These are phyloP conservation scores for Prosapia bicincta DNA, from an alignment of 2,888 invertebrate genomes.

Conservation along the genomic window DNA sequence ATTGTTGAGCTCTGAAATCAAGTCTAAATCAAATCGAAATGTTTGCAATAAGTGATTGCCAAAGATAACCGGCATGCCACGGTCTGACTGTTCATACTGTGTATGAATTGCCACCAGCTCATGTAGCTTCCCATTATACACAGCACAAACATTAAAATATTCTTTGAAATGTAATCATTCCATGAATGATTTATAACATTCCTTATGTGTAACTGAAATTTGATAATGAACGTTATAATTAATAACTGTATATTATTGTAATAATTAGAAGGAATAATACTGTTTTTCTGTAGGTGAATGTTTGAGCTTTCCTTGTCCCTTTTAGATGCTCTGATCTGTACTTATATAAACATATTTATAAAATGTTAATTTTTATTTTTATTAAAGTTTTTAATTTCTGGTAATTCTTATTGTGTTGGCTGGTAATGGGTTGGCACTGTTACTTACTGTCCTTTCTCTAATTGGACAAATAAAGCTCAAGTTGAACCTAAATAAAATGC, in stretches of 20 bases:
- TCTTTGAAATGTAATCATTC: slow-evolving; percentile 17
- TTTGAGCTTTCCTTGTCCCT: slow-evolving; percentile 24
- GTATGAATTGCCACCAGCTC: slow-evolving; percentile 1
- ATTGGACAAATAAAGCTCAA: slow-evolving; percentile 20
- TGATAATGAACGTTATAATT: background rate
- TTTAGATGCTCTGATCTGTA: background rate
- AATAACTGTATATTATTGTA: background rate
- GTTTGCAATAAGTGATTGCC: background rate
- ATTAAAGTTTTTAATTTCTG: slow-evolving; percentile 8
- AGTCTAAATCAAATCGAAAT: no score
- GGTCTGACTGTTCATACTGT: slow-evolving; percentile 3
- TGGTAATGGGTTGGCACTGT: background rate
- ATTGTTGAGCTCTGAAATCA: background rate
- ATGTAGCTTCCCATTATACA: background rate
- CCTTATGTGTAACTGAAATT: slow-evolving; percentile 10
- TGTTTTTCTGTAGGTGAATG: background rate
- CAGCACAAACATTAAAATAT: background rate
- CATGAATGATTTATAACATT: slow-evolving; percentile 25
- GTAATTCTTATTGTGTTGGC: background rate
- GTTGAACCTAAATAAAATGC: slow-evolving; percentile 14
- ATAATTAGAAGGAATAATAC: background rate
- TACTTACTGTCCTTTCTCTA: background rate
- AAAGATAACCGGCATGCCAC: background rate
- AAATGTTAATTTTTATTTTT: slow-evolving; percentile 6
- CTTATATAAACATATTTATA: slow-evolving; percentile 19